Percentiles rank a stretch among this genome's conserved stretches.
Conservation (phyloP, 2,113 vertebrate genomes). For the Plecturocebus donacophilus region DNA sequence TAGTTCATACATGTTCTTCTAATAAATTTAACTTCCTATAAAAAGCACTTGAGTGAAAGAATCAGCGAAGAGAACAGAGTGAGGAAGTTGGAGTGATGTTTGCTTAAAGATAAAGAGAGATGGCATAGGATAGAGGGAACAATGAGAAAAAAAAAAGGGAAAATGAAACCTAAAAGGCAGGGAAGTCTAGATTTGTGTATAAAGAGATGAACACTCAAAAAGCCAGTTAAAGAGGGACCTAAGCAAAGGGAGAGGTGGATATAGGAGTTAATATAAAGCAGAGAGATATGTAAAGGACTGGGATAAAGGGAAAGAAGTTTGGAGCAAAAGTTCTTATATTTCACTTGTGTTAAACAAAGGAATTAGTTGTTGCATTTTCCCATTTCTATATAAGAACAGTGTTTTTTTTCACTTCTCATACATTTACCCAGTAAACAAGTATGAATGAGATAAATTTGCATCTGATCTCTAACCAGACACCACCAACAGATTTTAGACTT, state of each 20-base stretch:
- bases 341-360: neutral
- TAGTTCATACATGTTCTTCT: neutral
- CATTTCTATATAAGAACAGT: too few relatives aligned
- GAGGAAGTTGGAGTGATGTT: neutral
- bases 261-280: neutral
- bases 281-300: neutral
- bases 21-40: neutral
- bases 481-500: neutral
- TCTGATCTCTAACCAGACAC: neutral
- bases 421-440: neutral
- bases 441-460: neutral
- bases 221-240: neutral
- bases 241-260: neutral
- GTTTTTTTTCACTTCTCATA: neutral
- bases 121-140: neutral
- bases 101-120: neutral
- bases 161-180: neutral
- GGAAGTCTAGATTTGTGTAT: neutral
- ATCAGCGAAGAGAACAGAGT: rapidly evolving
- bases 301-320: neutral
- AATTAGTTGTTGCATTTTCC: neutral
- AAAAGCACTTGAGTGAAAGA: neutral
- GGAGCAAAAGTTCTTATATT: neutral
- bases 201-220: too few relatives aligned
- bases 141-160: neutral